Percentiles rank a stretch among this genome's conserved stretches.
Conservation (phyloP, 2,888 invertebrate genomes). For the Acholoe squamosa region DNA sequence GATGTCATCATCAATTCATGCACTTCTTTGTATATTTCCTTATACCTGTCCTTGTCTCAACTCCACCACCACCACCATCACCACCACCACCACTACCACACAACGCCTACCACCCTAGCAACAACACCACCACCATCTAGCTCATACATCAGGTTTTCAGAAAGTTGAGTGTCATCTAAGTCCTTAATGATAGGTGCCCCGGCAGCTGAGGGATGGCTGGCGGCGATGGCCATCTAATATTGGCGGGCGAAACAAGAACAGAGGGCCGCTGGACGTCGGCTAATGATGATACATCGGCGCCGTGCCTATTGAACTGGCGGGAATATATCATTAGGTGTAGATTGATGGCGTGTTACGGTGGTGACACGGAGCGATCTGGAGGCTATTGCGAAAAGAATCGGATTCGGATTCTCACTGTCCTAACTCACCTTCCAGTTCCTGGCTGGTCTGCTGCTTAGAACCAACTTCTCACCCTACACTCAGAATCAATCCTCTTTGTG, state of each 20-base stretch:
- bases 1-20: no score
- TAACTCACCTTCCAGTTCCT: no score
- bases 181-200: constrained; percentile 56
- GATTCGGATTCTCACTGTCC: no score
- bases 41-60: background rate
- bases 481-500: no score
- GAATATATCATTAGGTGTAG: constrained; percentile 56
- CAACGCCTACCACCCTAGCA: background rate
- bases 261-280: constrained; percentile 50
- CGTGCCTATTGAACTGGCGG: constrained; percentile 44
- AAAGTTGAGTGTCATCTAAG: constrained; percentile 53
- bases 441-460: no score
- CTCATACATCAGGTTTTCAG: constrained; percentile 55
- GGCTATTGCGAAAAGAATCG: no score
- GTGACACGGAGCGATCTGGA: constrained; percentile 47
- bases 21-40: no score
- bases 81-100: background rate
- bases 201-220: constrained; percentile 28
- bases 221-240: constrained; percentile 55
- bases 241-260: constrained; percentile 52
- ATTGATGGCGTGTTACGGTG: constrained; percentile 43
- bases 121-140: background rate
- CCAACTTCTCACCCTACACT: no score
- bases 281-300: constrained; percentile 58
- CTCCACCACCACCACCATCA: background rate